Evolutionary conservation across 1,140 invertebrate genomes (phyloP).

Genomic region (Drosophila tsacasi): DNA sequence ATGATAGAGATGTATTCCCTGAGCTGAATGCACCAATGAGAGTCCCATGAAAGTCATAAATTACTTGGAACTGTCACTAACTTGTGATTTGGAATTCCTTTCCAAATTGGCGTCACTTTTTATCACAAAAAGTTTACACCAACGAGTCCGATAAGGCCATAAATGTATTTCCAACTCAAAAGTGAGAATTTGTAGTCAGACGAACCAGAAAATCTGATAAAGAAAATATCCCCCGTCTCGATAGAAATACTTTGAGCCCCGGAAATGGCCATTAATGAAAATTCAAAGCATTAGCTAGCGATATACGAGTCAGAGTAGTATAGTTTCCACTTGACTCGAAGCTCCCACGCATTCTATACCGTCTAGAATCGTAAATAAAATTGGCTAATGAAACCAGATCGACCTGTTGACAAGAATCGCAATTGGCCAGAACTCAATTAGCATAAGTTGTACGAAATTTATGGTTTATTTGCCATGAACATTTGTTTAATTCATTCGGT

Average conservation of each 20-base stretch:
- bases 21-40: constrained; percentile 9
- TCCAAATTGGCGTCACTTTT: constrained; percentile 5
- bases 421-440: constrained; percentile 57
- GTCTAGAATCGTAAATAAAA: constrained; percentile 50
- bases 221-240: constrained; percentile 4
- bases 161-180: neutral
- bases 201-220: constrained; percentile 4
- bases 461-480: constrained; percentile 66
- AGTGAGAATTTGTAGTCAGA: neutral
- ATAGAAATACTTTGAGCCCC: constrained; percentile 27
- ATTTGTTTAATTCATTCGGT: constrained; percentile 57
- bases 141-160: constrained; percentile 10
- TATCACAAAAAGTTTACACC: constrained; percentile 17
- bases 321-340: neutral
- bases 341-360: constrained; percentile 42
- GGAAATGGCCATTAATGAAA: constrained; percentile 40
- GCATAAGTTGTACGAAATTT: constrained; percentile 64
- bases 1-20: neutral
- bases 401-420: constrained; percentile 59
- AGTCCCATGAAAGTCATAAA: constrained; percentile 24
- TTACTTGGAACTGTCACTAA: constrained; percentile 3
- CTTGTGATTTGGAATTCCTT: constrained; percentile 19
- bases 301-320: neutral
- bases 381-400: constrained; percentile 57
- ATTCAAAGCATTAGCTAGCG: constrained; percentile 27